Base-by-base conservation (phyloP, 2,797 vertebrate species). In the Mallotus villosus region DNA sequence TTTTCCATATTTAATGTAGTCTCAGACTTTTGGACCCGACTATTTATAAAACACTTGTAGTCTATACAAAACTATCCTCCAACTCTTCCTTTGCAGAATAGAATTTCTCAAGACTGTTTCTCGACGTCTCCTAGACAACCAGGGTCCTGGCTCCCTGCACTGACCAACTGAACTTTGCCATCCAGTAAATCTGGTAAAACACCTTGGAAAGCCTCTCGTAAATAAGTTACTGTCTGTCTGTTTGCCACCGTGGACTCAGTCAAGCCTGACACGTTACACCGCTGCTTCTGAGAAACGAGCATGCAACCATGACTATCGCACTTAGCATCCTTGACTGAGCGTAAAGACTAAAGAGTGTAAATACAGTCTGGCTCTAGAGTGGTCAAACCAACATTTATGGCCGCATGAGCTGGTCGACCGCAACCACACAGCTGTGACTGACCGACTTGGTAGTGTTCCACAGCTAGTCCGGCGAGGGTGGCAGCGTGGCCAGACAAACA, bases 111-210 rank as follows among this genome's bases (percentile, higher is more conserved):
- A 41, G 41, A 72, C 74, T 79, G 78, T 88, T 90, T n/a, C n/a
- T n/a, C n/a, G 80, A 37, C 82, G 88, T 87, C 89, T 88, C 90
- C 85, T 84, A 55, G 89, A 90, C 81, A 91, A 92, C 91, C 72
- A 49, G 72, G 81, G 79, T n/a, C 82, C 79, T 84, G 24, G 17
- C 7, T 34, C 6, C 32, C 32, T 14, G 14, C 46, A 51, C 59
- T 67, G 85, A 65, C 60, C n/a, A 27, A 53, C 51, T 90, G 83
- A 89, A 91, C 90, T 88, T 90, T 84, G 82, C 80, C 80, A 79
- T 77, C 74, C 24, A 46, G 84, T 83, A 84, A 90, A 89, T 8
- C 17, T 17, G 16, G 2, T 53, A 5, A 5, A 53, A 53, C 2
- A 17, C 51, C 19, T 53, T 19, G 37, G 1, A 14, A 11, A 41